These are phyloP conservation scores for Pseudoatta argentina DNA, from an alignment of 1,140 invertebrate species.

Conservation along the genomic window DNA sequence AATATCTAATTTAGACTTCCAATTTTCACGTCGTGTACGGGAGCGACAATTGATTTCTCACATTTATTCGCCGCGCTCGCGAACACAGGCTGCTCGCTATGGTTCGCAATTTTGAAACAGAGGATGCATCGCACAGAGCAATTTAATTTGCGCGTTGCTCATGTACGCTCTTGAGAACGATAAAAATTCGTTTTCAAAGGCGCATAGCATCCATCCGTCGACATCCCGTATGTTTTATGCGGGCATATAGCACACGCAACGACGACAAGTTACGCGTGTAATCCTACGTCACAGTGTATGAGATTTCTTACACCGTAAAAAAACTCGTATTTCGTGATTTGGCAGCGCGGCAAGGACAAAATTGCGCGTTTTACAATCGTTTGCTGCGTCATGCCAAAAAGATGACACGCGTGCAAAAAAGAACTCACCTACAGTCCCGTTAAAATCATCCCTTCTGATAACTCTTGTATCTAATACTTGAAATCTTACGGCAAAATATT, in stretches of 20 bases:
- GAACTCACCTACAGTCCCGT: constrained; percentile 20
- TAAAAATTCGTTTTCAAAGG: constrained; percentile 57
- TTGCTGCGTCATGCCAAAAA: constrained; percentile 28
- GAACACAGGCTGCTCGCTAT: neutral
- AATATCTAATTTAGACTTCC: neutral
- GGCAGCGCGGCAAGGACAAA: constrained; percentile 44
- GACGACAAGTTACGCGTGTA: constrained; percentile 48
- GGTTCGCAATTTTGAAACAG: constrained; percentile 53
- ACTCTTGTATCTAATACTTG: neutral
- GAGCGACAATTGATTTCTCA: constrained; percentile 40
- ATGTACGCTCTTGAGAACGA: constrained; percentile 54
- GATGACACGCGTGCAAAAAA: neutral
- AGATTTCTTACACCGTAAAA: constrained; percentile 72
- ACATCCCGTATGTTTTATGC: constrained; percentile 51
- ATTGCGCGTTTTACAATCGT: constrained; percentile 71
- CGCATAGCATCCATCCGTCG: neutral
- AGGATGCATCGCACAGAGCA: constrained; percentile 27
- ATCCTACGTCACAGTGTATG: constrained; percentile 15
- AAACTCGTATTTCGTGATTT: constrained; percentile 71
- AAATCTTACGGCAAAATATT: constrained; percentile 13
- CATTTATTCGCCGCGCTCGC: neutral
- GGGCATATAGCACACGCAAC: neutral
- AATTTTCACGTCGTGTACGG: neutral
- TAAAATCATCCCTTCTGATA: constrained; percentile 36
- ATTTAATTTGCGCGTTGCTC: constrained; percentile 55